Evolutionary conservation across 2,888 invertebrate species (phyloP), one percentile per base, ranked within the genome.

Genomic region (Caenorhabditis sp.): DNA sequence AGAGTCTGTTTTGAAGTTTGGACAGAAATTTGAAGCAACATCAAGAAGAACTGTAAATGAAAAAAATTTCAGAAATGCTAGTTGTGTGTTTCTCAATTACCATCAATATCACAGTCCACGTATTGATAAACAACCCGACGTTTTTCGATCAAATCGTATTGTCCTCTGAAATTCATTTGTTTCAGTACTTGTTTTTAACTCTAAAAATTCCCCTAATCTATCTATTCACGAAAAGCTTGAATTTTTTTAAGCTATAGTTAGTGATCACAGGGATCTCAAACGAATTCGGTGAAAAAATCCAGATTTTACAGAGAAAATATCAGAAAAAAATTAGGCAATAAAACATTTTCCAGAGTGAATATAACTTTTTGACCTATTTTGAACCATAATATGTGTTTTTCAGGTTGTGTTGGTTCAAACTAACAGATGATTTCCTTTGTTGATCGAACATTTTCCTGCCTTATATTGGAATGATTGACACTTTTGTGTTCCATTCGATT

Each of bases 61-160:
- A 60, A 54, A 31, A 19, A 36, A 21, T 60, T 60, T 27, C 17
- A 23, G 17, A 12, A 8, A 31, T 24, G 24, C 27, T n/a, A n/a
- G n/a, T n/a, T n/a, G n/a, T n/a, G n/a, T n/a, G n/a, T n/a, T 62
- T 26, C 26, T 21, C 1, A 37, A 5, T 70, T 49, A 85, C 84
- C 76, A 49, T 81, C 69, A 19, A 79, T 66, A 50, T 83, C 84
- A 54, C 86, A 86, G 21, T 77, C 81, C 19, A 86, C 74, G 49
- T 83, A 85, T 57, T 86, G 83, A 51, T 86, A 86, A 12, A 82
- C 71, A 19, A 76, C 69, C 19, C 61, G 58, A 23, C 79, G 69
- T 57, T 84, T 77, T 43, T 81, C 83, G 24, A 87, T 81, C 62
- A 87, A 62, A 58, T 86, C 86, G 60, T 77, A 83, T 67, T 81